Evolutionary conservation across 2,113 vertebrate species (phyloP), one percentile per base, ranked within the genome.

Genomic region (Cinclus mexicanus): DNA sequence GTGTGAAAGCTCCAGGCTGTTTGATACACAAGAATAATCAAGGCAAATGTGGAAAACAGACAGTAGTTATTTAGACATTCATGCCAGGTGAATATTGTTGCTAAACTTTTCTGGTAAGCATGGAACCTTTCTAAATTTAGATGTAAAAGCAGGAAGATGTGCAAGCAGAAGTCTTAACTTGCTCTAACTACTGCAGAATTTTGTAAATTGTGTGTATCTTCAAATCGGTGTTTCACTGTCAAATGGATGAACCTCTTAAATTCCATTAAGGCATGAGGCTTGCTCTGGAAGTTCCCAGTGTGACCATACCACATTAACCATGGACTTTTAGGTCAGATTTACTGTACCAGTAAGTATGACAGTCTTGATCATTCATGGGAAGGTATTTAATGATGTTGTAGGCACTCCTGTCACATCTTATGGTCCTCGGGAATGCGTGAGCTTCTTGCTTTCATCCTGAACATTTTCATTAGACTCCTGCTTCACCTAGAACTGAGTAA

Each of bases 81-180:
- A 12, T 80, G 35, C 23, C n/a, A 39, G 42, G 22, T 91, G 39
- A 75, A 82, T 67, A 41, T 67, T 63, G 6, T 82, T 82, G 60
- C 28, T 91, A 49, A 93, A 72, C 24, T 64, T 78, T 50, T 67
- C 57, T 78, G 56, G 33, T 89, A 59, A 92, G 82, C 31, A 7
- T 64, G 35, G 89, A 94, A 77, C 68, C 64, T 95, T 94, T 91
- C 64, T 64, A 86, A 83, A 61, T 87, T 96, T 81, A 93, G 56
- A 80, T 97, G 78, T 95, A 93, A 95, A 91, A 95, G 95, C 88
- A 79, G 95, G 72, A 95, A 92, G 95, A 96, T 49, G 61, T 97
- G 93, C 65, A 95, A 94, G 49, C 87, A 95, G 81, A 97, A 89
- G 83, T 96, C 95, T 95, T 96, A 95, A 91, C 52, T 86, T 95